These are phyloP conservation scores for Drosophila santomea DNA, from an alignment of 1,140 invertebrate genomes.

Conservation along the genomic window DNA sequence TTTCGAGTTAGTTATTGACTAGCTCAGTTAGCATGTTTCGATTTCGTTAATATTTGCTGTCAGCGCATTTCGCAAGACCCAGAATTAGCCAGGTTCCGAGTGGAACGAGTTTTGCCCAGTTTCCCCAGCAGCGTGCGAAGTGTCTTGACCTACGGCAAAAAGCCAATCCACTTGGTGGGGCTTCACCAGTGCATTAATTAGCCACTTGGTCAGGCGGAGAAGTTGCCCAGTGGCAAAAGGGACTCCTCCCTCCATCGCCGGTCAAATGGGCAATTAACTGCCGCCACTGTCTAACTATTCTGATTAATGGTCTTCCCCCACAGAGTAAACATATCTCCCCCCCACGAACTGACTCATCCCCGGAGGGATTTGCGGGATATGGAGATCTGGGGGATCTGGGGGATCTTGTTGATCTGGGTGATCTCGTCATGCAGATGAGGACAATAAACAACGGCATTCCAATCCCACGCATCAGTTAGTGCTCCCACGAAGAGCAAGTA, in stretches of 20 bases:
- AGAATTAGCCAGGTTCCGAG: slow-evolving; percentile 20
- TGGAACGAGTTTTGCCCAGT: slow-evolving; percentile 25
- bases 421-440: slow-evolving; percentile 22
- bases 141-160: slow-evolving; percentile 72
- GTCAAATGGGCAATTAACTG: slow-evolving; percentile 62
- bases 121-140: slow-evolving; percentile 52
- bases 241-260: slow-evolving; percentile 6
- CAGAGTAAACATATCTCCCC: slow-evolving; percentile 3
- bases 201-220: slow-evolving; percentile 10
- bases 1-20: slow-evolving; percentile 14
- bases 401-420: not conserved
- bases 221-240: slow-evolving; percentile 36
- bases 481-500: slow-evolving; percentile 14
- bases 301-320: slow-evolving; percentile 19
- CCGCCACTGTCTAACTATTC: slow-evolving; percentile 37
- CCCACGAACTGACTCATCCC: slow-evolving; percentile 57
- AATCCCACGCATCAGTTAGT: slow-evolving; percentile 66
- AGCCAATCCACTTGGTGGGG: slow-evolving; percentile 30
- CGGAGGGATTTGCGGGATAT: slow-evolving; percentile 11
- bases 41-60: slow-evolving; percentile 1
- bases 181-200: slow-evolving; percentile 50
- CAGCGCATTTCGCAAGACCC: slow-evolving; percentile 21
- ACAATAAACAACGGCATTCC: slow-evolving; percentile 60
- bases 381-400: not conserved
- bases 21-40: slow-evolving; percentile 21